Percentiles rank a stretch among this genome's conserved stretches.
Evolutionary conservation across 2,797 vertebrate species (phyloP).

Genomic region (Helarctos malayanus): DNA sequence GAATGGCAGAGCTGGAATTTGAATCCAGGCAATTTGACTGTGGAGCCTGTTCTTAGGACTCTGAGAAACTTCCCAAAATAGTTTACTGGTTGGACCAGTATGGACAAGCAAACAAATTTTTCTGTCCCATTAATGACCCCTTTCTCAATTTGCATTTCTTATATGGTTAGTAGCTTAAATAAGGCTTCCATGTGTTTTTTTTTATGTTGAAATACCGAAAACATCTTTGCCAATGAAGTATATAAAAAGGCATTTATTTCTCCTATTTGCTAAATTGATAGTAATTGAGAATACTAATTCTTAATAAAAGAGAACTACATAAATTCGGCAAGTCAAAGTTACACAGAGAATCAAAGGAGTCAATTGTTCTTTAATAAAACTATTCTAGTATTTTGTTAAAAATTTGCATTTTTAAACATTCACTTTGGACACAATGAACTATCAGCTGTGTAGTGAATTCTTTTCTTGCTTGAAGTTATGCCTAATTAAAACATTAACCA

Average conservation of each 20-base stretch:
- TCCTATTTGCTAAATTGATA: not conserved
- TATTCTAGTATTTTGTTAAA: conserved; percentile 41
- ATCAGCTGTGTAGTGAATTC: not conserved
- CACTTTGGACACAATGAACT: not conserved
- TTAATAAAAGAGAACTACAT: conserved; percentile 15
- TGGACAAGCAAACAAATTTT: not conserved
- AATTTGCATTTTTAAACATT: conserved; percentile 19
- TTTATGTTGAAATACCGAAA: conserved; percentile 5
- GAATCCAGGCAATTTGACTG: not conserved
- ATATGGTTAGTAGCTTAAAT: not conserved
- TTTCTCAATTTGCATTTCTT: not conserved
- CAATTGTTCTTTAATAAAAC: not conserved
- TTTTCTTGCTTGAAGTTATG: not conserved
- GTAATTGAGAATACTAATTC: not conserved
- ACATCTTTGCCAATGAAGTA: not conserved
- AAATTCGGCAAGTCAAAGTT: conserved; percentile 37
- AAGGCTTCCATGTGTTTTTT: not conserved
- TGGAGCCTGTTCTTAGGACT: not conserved
- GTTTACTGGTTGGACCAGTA: not conserved
- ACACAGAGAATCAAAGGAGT: conserved; percentile 28
- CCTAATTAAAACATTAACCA: conserved; percentile 60
- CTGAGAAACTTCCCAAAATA: conserved; percentile 26
- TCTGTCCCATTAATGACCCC: not conserved
- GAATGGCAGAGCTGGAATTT: not conserved
- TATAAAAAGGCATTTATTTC: conserved; percentile 5